Base-by-base conservation (phyloP, 2,888 invertebrate genomes). In the Tupiocoris notatus region DNA sequence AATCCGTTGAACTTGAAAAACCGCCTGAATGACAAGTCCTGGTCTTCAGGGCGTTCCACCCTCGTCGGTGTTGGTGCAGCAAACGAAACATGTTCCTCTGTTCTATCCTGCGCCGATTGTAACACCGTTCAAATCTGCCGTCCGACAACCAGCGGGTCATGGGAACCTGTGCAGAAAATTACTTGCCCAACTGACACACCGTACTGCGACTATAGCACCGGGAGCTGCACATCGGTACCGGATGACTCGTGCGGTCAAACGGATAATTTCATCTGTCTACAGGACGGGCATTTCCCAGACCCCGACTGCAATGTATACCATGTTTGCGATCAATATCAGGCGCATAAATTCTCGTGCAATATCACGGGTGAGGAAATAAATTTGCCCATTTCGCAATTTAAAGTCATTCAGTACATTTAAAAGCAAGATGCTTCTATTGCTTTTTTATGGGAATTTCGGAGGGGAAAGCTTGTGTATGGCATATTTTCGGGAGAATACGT, bases 181-280 rank as follows among this genome's bases (percentile, higher is more conserved):
- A 22, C 63, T 16, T 65, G 70, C 39, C 61, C 65, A 2, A 18
- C 39, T 6, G n/a, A 2, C 20, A 1, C 12, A 3, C 77, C 73
- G 1, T 68, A 21, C 68, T 75, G 75, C 57, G 62, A 67, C 56
- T 74, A 20, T 56, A 62, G 61, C 17, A 75, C 77, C 3, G 74
- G 77, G 2, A 65, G 58, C 9, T 75, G 77, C 56, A 58, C 39
- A 3, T 12, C 23, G 3, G 17, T 16, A 6, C 76, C 70, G 16
- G 64, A 76, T 20, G 25, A 17, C n/a, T 16, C 18, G 17, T 76
- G 76, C 57, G 76, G 76, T 1, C 2, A 71, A 23, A 0, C 57
- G 2, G 77, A 77, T 25, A 17, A 63, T 18, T 77, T 77, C 61
- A 25, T 75, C 18, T 77, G 77, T 39, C 62, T 77, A 1, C 57